Evolutionary conservation across 37 sponge, comb jelly and placozoan genomes (phyloP).

Genomic region (Petrosia ficiformis): DNA sequence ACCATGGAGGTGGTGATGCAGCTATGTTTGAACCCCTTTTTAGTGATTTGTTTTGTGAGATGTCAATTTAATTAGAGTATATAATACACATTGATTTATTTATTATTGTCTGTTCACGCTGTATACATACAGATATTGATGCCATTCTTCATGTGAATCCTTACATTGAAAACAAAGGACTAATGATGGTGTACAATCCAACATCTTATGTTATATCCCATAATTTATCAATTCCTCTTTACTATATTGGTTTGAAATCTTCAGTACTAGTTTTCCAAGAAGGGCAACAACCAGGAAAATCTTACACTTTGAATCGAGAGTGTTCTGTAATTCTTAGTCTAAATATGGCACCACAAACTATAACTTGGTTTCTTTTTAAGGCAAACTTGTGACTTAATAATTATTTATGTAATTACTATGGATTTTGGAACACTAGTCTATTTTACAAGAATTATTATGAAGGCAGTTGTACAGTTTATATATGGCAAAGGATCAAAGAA

Average conservation of each 20-base stretch:
- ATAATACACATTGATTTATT: too few species aligned
- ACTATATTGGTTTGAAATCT: slow-evolving; percentile 51
- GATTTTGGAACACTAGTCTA: too few species aligned
- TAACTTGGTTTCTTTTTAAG: slow-evolving; percentile 40
- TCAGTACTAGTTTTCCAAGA: slow-evolving; percentile 20
- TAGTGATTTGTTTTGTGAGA: too few species aligned
- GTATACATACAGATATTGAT: slow-evolving; percentile 23
- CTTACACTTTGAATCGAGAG: slow-evolving; percentile 16
- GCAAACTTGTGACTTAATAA: not conserved
- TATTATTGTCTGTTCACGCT: not conserved
- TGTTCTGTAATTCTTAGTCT: slow-evolving; percentile 18
- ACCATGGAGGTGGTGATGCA: slow-evolving; percentile 56
- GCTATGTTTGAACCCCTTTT: slow-evolving; percentile 63
- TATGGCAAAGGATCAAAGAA: too few species aligned
- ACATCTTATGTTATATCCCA: slow-evolving; percentile 7
- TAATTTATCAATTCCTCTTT: slow-evolving; percentile 51
- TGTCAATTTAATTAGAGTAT: too few species aligned
- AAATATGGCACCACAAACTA: slow-evolving; percentile 18
- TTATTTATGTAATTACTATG: too few species aligned
- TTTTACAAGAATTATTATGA: too few species aligned
- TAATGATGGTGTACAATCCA: slow-evolving; percentile 63
- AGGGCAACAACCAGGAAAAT: slow-evolving; percentile 6
- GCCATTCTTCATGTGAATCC: slow-evolving; percentile 63
- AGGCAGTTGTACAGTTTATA: too few species aligned
- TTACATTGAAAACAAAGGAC: slow-evolving; percentile 33